Percentiles rank a stretch among this genome's conserved stretches.
phyloP scores from a whole-genome alignment of 2,888 invertebrate genomes.

The Barypeithes pellucidus region DNA sequence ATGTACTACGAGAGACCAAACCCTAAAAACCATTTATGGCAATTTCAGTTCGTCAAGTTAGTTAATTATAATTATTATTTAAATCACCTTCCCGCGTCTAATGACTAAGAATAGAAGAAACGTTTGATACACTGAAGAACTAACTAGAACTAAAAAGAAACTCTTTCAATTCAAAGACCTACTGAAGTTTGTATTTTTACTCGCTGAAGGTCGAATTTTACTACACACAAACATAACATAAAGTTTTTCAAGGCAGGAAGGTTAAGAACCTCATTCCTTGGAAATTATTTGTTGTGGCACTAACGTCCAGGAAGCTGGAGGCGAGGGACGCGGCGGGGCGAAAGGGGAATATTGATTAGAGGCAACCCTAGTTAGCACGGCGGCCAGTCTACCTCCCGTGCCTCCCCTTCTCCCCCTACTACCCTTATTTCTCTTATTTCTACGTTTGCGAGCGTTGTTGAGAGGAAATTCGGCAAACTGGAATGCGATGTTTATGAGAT shows the following conservation, averaged over 20 bases:
- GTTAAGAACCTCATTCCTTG: slow-evolving; percentile 51
- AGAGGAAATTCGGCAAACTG: slow-evolving; percentile 16
- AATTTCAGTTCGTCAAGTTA: no score
- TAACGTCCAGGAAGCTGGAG: slow-evolving; percentile 45
- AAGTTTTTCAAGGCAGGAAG: slow-evolving; percentile 49
- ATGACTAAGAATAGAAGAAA: no score
- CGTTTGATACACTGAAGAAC: no score
- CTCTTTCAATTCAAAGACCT: neutral
- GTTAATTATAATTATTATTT: no score
- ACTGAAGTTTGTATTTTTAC: neutral
- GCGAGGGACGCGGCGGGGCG: slow-evolving; percentile 51
- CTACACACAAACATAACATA: slow-evolving; percentile 51
- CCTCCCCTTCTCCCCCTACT: slow-evolving; percentile 35
- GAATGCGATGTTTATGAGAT: slow-evolving; percentile 28
- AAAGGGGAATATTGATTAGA: slow-evolving; percentile 69
- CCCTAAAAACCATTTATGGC: no score
- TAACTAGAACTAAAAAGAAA: no score
- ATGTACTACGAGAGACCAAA: no score
- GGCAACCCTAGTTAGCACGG: slow-evolving; percentile 71
- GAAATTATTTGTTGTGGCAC: slow-evolving; percentile 54
- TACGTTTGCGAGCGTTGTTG: slow-evolving; percentile 23
- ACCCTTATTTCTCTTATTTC: slow-evolving; percentile 44
- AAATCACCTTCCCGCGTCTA: no score
- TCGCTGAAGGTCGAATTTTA: slow-evolving; percentile 50
- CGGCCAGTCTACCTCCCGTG: slow-evolving; percentile 56